Evolutionary conservation across 2,113 vertebrate species (phyloP).

Genomic region (Lichenostomus cassidix): DNA sequence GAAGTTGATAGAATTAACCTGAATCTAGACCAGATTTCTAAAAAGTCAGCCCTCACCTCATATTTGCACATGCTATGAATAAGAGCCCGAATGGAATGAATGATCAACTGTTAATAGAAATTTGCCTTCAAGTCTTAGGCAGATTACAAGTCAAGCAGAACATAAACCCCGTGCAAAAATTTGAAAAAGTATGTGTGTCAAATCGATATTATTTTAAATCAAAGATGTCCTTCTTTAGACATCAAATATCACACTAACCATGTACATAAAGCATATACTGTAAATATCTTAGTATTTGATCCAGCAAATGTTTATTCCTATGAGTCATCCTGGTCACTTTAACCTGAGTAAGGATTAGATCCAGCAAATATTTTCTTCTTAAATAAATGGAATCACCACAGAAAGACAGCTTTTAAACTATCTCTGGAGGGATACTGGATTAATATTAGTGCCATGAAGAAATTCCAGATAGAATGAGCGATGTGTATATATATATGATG

Average conservation of each 20-base stretch:
- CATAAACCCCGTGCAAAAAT: background rate
- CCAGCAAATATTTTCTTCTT: background rate
- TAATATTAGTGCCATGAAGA: background rate
- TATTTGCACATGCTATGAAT: background rate
- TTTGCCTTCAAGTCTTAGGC: background rate
- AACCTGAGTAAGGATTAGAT: background rate
- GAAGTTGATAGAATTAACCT: background rate
- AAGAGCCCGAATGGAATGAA: background rate
- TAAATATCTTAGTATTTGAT: slow-evolving; percentile 46
- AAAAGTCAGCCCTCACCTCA: background rate
- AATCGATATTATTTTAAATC: background rate
- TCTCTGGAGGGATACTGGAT: background rate
- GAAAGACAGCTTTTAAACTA: background rate
- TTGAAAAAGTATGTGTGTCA: background rate
- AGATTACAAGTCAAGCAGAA: background rate
- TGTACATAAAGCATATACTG: slow-evolving; percentile 13
- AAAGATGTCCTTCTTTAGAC: background rate
- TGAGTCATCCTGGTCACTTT: slow-evolving; percentile 37
- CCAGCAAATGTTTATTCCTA: slow-evolving; percentile 11
- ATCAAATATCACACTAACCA: background rate
- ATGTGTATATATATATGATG: background rate
- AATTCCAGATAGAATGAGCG: background rate
- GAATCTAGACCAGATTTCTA: background rate
- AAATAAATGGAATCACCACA: background rate
- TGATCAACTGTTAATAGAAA: background rate